Evolutionary conservation across 2,888 invertebrate genomes (phyloP).

Genomic region (Harpalus rubripes): DNA sequence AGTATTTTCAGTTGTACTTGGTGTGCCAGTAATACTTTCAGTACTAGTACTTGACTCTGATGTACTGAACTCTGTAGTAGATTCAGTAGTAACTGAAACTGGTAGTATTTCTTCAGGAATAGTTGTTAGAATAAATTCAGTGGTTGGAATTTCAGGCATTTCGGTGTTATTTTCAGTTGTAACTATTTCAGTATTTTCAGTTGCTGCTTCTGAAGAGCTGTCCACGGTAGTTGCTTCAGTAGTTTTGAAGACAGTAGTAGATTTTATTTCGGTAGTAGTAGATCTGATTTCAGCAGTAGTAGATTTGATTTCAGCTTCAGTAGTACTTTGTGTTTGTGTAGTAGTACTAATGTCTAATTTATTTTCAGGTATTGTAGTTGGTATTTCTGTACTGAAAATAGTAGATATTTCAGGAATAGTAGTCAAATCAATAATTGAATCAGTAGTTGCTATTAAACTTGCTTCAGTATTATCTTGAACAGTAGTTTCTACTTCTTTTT

Average conservation of each 20-base stretch:
- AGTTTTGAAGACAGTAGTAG: constrained; percentile 44
- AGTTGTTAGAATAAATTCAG: constrained; percentile 32
- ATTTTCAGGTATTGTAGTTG: constrained; percentile 6
- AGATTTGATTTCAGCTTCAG: constrained; percentile 47
- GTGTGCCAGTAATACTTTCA: constrained; percentile 1
- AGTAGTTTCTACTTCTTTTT: constrained; percentile 18
- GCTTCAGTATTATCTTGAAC: constrained; percentile 31
- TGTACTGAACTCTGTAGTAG: neutral
- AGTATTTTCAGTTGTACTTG: constrained; percentile 16
- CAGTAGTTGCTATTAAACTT: constrained; percentile 27
- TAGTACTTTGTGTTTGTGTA: constrained; percentile 26
- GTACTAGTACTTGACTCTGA: constrained; percentile 29
- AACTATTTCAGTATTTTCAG: constrained; percentile 60
- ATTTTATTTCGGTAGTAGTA: constrained; percentile 35
- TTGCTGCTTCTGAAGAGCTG: constrained; percentile 39
- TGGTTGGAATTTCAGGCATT: constrained; percentile 16
- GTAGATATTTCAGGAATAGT: constrained; percentile 42
- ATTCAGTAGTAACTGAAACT: constrained; percentile 9
- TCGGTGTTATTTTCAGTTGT: constrained; percentile 57
- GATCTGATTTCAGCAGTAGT: constrained; percentile 48
- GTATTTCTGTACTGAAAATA: constrained; percentile 40
- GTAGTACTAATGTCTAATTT: constrained; percentile 11
- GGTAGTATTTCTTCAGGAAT: constrained; percentile 36
- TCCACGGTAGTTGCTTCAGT: constrained; percentile 40
- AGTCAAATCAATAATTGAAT: constrained; percentile 36